Base-by-base conservation (phyloP, 2,888 invertebrate species). In the Iphiclides podalirius region DNA sequence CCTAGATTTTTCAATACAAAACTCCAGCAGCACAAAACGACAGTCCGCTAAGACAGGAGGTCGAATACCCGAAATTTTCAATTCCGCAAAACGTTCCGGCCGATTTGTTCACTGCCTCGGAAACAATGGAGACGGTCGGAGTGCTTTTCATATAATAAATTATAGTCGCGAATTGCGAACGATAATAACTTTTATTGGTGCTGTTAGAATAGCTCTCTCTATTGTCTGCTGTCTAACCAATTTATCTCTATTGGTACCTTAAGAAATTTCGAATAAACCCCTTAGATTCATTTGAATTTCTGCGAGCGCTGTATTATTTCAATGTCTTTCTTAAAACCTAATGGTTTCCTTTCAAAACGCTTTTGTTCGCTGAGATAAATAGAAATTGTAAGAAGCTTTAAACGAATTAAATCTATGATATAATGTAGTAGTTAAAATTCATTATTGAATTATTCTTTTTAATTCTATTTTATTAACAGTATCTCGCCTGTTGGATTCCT, bases 121-220 rank as follows among this genome's bases (percentile, higher is more conserved):
- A 59, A 67, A 76, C 73, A 76, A 76, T 67, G 61, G 69, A 42
- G 17, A 38, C 40, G 48, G 52, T 52, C 41, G 31, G 57, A 70
- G 67, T 66, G 64, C 67, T 67, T 63, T 64, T 55, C 47, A 54
- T 61, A 53, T 69, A 67, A 75, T 72, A 72, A 76, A 74, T 75
- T 68, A 62, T 58, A 58, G 53, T 57, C 58, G 47, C 53, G 61
- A 63, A 64, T 60, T 50, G 54, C 49, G 60, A 61, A 59, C 57
- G 55, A 62, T 64, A 60, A 68, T 72, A 69, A 70, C 64, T 69
- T 71, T 71, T 63, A 69, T 68, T 66, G 59, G 59, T 36, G 52
- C 58, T 68, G 67, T 70, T 66, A 64, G 55, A 60, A 63, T 56
- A 54, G 46, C 48, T 41, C 52, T 55, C 31, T 47, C 64, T 61